Percentiles rank a stretch among this genome's conserved stretches.
These are phyloP conservation scores for Antechinus stuartii DNA, from an alignment of 2,113 vertebrate species.

Conservation along the genomic window DNA sequence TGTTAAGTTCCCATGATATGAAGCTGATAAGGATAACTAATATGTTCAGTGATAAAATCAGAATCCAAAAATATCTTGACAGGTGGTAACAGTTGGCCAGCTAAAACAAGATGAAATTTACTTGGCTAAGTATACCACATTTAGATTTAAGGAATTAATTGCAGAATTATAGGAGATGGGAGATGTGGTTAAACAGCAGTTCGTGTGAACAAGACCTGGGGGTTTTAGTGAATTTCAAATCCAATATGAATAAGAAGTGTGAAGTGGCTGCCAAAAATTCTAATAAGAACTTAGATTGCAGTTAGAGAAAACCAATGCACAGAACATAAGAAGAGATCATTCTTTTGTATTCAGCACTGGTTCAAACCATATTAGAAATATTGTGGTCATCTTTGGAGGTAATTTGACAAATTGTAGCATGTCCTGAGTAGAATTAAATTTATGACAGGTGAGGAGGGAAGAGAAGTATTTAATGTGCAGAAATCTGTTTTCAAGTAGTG, in stretches of 20 bases:
- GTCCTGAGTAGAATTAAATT: no score
- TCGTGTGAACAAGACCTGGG: not conserved
- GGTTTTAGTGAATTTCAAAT: not conserved
- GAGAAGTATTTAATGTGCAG: not conserved
- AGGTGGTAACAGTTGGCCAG: not conserved
- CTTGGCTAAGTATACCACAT: conserved; percentile 1
- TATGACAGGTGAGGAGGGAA: not conserved
- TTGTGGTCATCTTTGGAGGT: not conserved
- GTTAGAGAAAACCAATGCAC: not conserved
- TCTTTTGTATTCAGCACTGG: no score
- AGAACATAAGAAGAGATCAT: not conserved
- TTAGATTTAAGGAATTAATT: not conserved
- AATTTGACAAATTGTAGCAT: not conserved
- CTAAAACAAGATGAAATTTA: not conserved
- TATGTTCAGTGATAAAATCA: not conserved
- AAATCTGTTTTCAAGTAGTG: not conserved
- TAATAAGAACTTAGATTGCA: not conserved
- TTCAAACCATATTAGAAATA: not conserved
- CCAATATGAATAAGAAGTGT: not conserved
- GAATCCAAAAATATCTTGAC: not conserved
- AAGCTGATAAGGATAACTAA: not conserved
- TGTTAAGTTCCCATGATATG: not conserved
- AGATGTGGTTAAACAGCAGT: not conserved
- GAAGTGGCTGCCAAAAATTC: not conserved
- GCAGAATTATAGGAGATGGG: not conserved